Conservation (phyloP, 2,113 vertebrate species). For the Australoheros scitulus region DNA sequence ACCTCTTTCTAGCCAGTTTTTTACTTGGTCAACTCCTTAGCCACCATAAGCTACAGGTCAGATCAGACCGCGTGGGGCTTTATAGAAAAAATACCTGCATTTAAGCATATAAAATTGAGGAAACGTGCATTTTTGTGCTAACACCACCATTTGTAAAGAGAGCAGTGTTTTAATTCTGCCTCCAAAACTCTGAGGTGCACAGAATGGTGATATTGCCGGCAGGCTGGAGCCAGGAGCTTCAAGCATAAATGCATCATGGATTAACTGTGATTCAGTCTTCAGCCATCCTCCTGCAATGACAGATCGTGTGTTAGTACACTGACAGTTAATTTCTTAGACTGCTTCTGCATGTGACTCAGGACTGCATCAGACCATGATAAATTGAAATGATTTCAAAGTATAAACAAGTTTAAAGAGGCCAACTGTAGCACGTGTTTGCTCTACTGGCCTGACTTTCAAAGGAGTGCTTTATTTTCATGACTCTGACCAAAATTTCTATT, state of each 20-base stretch:
- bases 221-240: constrained; percentile 13
- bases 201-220: constrained; percentile 1
- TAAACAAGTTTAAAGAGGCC: constrained; percentile 40
- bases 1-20: no score
- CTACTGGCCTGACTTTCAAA: constrained; percentile 1
- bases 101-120: background rate
- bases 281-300: constrained; percentile 12
- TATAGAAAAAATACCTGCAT: background rate
- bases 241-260: constrained; percentile 37
- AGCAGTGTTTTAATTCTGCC: background rate
- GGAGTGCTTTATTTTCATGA: no score
- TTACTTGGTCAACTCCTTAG: no score
- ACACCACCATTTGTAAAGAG: background rate
- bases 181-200: background rate
- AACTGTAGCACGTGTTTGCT: constrained; percentile 6
- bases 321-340: constrained; percentile 42
- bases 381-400: constrained; percentile 35
- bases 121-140: background rate
- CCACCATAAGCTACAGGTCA: no score
- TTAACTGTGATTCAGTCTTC: constrained; percentile 48
- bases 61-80: background rate
- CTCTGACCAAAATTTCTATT: no score
- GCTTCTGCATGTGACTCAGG: constrained; percentile 43
- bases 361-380: constrained; percentile 43
- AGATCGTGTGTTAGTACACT: constrained; percentile 21